phyloP scores from a whole-genome alignment of 1,140 invertebrate species.

The Macrocentrus cingulum region DNA sequence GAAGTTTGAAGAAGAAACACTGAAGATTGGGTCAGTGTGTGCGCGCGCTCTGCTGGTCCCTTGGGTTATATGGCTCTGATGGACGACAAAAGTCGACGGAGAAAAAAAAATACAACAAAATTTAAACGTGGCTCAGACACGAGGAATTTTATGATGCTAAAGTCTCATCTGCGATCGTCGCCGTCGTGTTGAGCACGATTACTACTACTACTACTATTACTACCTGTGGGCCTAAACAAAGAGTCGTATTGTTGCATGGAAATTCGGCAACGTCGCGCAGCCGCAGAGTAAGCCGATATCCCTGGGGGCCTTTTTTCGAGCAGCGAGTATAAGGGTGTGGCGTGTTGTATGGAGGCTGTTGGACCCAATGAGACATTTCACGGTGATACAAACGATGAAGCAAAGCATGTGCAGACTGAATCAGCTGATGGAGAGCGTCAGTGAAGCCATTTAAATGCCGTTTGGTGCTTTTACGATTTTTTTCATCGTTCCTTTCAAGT shows the following conservation, averaged over 20 bases:
- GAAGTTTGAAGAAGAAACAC: background rate
- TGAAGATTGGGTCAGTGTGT: slow-evolving; percentile 14
- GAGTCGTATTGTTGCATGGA: slow-evolving; percentile 36
- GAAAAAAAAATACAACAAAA: slow-evolving; percentile 14
- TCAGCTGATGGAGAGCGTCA: too few relatives aligned
- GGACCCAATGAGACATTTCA: background rate
- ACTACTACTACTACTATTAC: too few relatives aligned
- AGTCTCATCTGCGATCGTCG: too few relatives aligned
- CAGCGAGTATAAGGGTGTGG: slow-evolving; percentile 3
- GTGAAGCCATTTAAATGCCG: background rate
- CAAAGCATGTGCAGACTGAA: background rate
- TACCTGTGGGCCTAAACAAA: slow-evolving; percentile 36
- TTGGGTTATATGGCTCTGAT: too few relatives aligned
- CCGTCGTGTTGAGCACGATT: background rate
- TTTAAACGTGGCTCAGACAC: slow-evolving; percentile 1
- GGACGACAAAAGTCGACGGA: background rate
- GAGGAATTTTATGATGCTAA: too few relatives aligned
- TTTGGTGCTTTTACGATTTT: background rate
- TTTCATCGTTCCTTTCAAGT: background rate
- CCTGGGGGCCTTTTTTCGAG: slow-evolving; percentile 28
- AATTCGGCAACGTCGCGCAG: slow-evolving; percentile 47
- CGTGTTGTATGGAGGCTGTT: too few relatives aligned
- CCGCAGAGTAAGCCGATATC: slow-evolving; percentile 45
- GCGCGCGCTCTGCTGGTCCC: too few relatives aligned
- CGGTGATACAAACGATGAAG: background rate